Evolutionary conservation across 2,113 vertebrate species (phyloP), one percentile per base, ranked within the genome.

Genomic region (Mormyrus iriodes): DNA sequence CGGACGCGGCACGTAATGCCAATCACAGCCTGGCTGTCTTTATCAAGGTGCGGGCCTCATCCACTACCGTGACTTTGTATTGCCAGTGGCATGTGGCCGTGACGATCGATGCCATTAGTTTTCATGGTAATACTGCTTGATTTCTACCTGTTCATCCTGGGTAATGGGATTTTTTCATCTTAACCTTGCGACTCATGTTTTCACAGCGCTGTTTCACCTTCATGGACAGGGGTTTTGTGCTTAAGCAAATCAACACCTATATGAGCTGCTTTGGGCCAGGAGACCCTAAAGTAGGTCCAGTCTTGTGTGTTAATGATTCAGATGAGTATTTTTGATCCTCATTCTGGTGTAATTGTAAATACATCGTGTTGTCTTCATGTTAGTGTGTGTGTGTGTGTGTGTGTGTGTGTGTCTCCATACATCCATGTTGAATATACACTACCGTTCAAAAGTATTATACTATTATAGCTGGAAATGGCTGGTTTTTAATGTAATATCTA

Each of bases 211-310:
- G 98, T 94, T 98, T 99, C 94, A 99, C 98, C 88, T 98, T 99
- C 91, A 98, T 99, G 98, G 98, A 99, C 90, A 95, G 98, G 92
- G 98, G 98, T 90, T 99, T 99, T 65, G 96, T 98, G 86, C 98
- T 99, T 94, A 99, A 99, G 91, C 98, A 97, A 93, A 99, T 99
- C 93, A 99, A 99, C 95, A 98, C 97, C 94, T 99, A 99, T 94
- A 97, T 98, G 93, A 97, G 97, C 93, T 99, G 96, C 93, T 99
- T 99, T 93, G 91, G 97, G 49, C 97, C 98, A 27, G 98, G 98
- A 94, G 98, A 99, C 93, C 96, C 98, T 0, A 99, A 99, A 97
- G 98, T 99, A 95, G 65, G 12, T 42, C 15, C 31, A 42, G 35
- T 39, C 73, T 2, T 19, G 31, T 42, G 73, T 42, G 35, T 39